A percentile compares a stretch with the other conserved stretches of the same genome.
Conservation (phyloP, 1,140 invertebrate genomes). For the Paralvinella palmiformis region DNA sequence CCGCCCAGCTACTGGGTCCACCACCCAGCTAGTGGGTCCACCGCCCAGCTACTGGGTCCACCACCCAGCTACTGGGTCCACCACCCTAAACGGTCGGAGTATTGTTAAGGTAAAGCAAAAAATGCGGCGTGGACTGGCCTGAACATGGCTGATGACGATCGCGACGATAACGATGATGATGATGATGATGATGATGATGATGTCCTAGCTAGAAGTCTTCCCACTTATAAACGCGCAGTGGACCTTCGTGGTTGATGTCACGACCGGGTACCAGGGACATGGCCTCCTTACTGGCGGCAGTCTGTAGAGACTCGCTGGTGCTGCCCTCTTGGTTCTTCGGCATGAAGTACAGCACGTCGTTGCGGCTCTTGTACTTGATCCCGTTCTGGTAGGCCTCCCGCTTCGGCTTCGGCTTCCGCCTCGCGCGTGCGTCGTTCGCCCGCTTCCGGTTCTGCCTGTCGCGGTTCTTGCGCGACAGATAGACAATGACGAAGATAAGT, state of each 20-base stretch:
- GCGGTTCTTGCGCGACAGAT: not conserved
- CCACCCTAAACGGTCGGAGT: too few species aligned
- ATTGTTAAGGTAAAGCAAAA: not conserved
- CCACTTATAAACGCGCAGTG: slow-evolving; percentile 19
- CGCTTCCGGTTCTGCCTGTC: not conserved
- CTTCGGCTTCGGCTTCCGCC: not conserved
- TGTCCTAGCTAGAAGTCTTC: slow-evolving; percentile 15
- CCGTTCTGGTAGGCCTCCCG: slow-evolving; percentile 9
- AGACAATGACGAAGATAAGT: slow-evolving; percentile 9
- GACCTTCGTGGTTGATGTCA: slow-evolving; percentile 22
- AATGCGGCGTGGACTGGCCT: not conserved
- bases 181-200: slow-evolving; percentile 6
- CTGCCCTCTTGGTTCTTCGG: not conserved
- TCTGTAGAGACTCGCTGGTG: not conserved
- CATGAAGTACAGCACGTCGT: slow-evolving; percentile 14
- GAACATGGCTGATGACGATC: too few species aligned
- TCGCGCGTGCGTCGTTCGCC: not conserved
- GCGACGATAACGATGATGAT: slow-evolving; percentile 13
- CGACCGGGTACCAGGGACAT: slow-evolving; percentile 19
- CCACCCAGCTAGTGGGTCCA: too few species aligned
- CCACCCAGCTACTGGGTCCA: too few species aligned
- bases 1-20: too few species aligned
- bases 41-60: too few species aligned
- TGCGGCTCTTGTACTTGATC: slow-evolving; percentile 7
- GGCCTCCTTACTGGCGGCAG: not conserved